Evolutionary conservation across 2,113 vertebrate species (phyloP).

Genomic region (Mormyrus lacerda): DNA sequence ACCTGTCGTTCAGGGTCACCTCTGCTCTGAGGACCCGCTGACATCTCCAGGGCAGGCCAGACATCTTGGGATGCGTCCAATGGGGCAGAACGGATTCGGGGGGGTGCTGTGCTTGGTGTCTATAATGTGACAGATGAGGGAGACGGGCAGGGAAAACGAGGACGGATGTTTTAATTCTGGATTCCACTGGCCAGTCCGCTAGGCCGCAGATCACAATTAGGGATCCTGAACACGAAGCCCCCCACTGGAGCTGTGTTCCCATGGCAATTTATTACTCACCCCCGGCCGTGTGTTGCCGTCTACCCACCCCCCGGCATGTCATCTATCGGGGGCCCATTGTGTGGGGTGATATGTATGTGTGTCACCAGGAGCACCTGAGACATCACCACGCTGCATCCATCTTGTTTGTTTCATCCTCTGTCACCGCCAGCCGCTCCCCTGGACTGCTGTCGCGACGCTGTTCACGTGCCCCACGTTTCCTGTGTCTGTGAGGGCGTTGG

Average conservation of each 20-base stretch:
- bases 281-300: background rate
- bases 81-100: background rate
- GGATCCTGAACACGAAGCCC: background rate
- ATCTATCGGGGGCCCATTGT: background rate
- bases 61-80: background rate
- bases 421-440: background rate
- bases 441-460: background rate
- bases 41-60: background rate
- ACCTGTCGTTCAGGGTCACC: background rate
- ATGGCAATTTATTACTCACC: constrained; percentile 7
- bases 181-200: background rate
- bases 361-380: background rate
- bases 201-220: background rate
- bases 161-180: constrained; percentile 8
- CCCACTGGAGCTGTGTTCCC: background rate
- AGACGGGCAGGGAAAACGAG: background rate
- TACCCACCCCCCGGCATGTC: background rate
- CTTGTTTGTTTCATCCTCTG: background rate
- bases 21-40: background rate
- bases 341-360: background rate
- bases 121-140: background rate
- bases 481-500: background rate
- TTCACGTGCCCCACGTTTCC: background rate
- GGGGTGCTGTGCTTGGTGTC: background rate
- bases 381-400: background rate